Evolutionary conservation across 2,797 vertebrate genomes (phyloP), one percentile per base, ranked within the genome.

Genomic region (Hipposideros larvatus): DNA sequence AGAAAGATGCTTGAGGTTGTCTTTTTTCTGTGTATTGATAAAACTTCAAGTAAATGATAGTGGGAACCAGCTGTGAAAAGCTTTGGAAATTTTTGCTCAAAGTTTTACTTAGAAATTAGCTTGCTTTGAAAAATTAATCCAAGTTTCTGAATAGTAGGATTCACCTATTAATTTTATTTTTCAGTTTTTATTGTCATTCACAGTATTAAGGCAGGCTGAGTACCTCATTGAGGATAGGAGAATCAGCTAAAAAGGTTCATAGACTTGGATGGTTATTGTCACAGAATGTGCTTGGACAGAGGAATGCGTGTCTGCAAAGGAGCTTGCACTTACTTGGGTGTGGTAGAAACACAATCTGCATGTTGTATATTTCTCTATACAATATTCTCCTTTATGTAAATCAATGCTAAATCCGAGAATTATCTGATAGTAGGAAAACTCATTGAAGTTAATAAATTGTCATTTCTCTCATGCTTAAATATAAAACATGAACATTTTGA

Each of bases 21-120:
- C 85, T 90, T 95, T 94, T 74, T 59, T 95, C 59, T 80, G n/a
- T 28, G 22, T 82, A 70, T 91, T 94, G 85, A 95, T 92, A 73
- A 87, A 80, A 87, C 87, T 79, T 95, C 82, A 97, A 84, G 70
- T 51, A 95, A 88, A 92, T 88, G 82, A 77, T 78, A 73, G 70
- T 37, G 31, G 28, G 18, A 86, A 79, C n/a, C 48, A 87, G 68
- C 90, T 89, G 92, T 71, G 78, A 90, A 87, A 85, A 87, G 51
- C 92, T 92, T 97, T 95, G 95, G 91, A 93, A 93, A 74, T 85
- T 57, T 95, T 90, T 57, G 31, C 74, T 70, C 75, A 55, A 16
- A 77, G 28, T 94, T 80, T 93, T 74, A 16, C 84, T 96, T 70
- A 82, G 75, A 96, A 89, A 86, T 46, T 92, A 77, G 7, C 77